These are phyloP conservation scores for Dinocampus coccinellae DNA, from an alignment of 2,888 invertebrate genomes.

Conservation along the genomic window DNA sequence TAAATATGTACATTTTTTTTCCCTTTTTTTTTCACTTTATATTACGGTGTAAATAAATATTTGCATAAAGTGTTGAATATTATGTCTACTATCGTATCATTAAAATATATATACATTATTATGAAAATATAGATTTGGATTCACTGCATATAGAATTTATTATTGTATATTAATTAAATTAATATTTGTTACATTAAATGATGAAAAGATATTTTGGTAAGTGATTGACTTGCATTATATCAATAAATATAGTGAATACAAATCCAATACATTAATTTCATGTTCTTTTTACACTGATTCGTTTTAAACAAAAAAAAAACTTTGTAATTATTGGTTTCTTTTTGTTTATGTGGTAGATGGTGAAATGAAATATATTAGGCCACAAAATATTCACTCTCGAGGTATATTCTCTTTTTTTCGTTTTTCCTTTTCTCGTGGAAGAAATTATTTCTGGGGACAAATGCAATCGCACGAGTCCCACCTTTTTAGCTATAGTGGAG, in stretches of 20 bases:
- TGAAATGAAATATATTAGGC: neutral
- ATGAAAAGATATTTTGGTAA: too few species aligned
- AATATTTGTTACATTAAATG: too few species aligned
- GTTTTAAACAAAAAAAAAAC: too few species aligned
- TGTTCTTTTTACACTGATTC: too few species aligned
- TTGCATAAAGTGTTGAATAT: constrained; percentile 50
- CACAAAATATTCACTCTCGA: neutral
- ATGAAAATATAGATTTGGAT: neutral
- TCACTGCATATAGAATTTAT: neutral
- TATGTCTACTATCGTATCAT: neutral
- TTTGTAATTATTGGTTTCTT: too few species aligned
- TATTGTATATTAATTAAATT: neutral
- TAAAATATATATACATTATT: neutral
- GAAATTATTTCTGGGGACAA: constrained; percentile 6
- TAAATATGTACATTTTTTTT: constrained; percentile 51
- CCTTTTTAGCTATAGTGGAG: constrained; percentile 62
- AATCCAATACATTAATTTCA: too few species aligned
- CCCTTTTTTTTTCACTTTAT: constrained; percentile 55
- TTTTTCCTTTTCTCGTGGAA: neutral
- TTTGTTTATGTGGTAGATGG: too few species aligned
- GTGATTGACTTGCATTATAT: too few species aligned
- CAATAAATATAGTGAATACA: too few species aligned
- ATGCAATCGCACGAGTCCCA: constrained; percentile 63
- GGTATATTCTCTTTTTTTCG: neutral
- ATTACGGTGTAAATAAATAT: constrained; percentile 68